These are phyloP conservation scores for Microplitis mediator DNA, from an alignment of 1,140 invertebrate species.

Conservation along the genomic window DNA sequence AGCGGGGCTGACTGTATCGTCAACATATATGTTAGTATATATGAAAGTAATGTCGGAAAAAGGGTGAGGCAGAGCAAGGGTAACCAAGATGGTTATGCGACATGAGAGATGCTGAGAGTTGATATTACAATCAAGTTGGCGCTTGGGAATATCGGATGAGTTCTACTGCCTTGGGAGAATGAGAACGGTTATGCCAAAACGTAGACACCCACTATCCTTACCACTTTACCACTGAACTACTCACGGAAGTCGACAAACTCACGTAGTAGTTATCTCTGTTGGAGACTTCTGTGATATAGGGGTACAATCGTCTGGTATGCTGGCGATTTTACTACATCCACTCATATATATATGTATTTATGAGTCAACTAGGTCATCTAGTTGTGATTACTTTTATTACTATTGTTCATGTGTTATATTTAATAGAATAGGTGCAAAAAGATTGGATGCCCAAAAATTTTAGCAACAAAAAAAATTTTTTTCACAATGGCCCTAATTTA, in stretches of 20 bases:
- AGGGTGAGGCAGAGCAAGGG: background rate
- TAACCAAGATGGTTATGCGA: background rate
- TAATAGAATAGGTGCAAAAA: too few relatives aligned
- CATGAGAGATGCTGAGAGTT: background rate
- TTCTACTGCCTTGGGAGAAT: background rate
- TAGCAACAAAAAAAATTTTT: too few relatives aligned
- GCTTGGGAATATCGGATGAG: background rate
- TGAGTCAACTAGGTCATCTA: background rate
- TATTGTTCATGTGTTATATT: too few relatives aligned
- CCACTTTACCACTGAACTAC: constrained; percentile 6
- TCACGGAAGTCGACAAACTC: constrained; percentile 11
- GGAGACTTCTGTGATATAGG: background rate
- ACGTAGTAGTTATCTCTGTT: constrained; percentile 1
- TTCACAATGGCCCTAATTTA: too few relatives aligned
- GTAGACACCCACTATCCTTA: background rate
- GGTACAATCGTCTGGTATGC: background rate
- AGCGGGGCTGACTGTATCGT: too few relatives aligned
- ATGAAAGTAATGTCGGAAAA: background rate
- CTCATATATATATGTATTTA: background rate
- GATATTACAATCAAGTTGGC: constrained; percentile 6
- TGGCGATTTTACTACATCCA: background rate
- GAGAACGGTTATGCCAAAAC: background rate
- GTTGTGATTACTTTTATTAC: background rate
- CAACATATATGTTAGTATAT: background rate
- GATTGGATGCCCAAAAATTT: too few relatives aligned